Percentiles rank a stretch among this genome's conserved stretches.
Conservation (phyloP, 2,888 invertebrate species). For the Leptopilina drosophilae region DNA sequence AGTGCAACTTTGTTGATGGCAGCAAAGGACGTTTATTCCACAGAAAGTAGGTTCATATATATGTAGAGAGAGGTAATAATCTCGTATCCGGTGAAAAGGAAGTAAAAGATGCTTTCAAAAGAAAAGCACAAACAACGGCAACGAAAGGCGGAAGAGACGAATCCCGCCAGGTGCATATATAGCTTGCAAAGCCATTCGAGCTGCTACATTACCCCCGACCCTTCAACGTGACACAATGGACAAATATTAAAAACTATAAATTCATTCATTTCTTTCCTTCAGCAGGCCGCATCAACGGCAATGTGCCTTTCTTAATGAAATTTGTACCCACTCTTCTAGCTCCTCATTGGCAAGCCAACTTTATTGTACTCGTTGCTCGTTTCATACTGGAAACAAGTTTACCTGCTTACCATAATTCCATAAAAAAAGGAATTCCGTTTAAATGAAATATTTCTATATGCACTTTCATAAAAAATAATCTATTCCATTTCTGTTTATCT, state of each 20-base stretch:
- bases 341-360: constrained; percentile 46
- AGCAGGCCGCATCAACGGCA: constrained; percentile 10
- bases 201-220: constrained; percentile 30
- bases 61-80: constrained; percentile 31
- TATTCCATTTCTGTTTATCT: neutral
- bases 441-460: neutral
- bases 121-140: constrained; percentile 22
- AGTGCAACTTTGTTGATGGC: constrained; percentile 13
- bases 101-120: constrained; percentile 14
- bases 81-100: constrained; percentile 14
- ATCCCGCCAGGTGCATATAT: constrained; percentile 33
- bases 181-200: constrained; percentile 22
- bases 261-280: constrained; percentile 30
- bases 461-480: neutral
- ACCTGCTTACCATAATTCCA: neutral
- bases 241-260: constrained; percentile 37
- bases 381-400: neutral
- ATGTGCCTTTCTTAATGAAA: constrained; percentile 31
- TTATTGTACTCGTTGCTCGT: constrained; percentile 26
- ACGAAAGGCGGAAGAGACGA: constrained; percentile 25
- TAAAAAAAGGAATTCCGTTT: neutral
- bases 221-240: constrained; percentile 33
- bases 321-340: constrained; percentile 44
- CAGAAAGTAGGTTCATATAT: constrained; percentile 18
- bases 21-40: neutral